Conservation (phyloP, 2,113 vertebrate genomes). For the Rhea pennata region DNA sequence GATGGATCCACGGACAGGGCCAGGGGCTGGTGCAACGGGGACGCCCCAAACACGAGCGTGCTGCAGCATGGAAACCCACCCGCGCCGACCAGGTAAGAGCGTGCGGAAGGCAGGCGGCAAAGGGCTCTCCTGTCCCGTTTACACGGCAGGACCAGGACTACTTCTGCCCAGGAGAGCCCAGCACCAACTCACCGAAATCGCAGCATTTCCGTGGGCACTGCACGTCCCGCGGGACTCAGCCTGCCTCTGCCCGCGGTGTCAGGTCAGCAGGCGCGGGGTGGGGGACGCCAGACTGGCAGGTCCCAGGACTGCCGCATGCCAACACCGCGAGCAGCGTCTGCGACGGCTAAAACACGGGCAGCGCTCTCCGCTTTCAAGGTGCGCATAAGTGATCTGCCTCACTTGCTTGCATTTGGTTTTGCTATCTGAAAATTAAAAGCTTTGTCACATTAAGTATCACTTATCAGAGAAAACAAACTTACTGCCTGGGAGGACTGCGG, state of each 20-base stretch:
- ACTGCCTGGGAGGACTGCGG: not conserved
- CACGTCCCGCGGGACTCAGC: not conserved
- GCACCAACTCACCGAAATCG: not conserved
- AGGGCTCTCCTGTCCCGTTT: not conserved
- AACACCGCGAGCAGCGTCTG: fast-evolving
- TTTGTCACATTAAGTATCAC: not conserved
- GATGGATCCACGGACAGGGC: not conserved
- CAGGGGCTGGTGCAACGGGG: fast-evolving
- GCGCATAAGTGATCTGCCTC: fast-evolving
- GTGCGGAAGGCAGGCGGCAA: not conserved
- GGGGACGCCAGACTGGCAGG: not conserved
- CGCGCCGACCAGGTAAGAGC: not conserved
- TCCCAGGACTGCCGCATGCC: not conserved
- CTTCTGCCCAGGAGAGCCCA: not conserved
- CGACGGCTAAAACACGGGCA: not conserved
- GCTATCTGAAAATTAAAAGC: not conserved
- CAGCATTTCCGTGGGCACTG: not conserved
- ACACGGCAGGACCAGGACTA: not conserved
- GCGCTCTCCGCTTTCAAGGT: not conserved
- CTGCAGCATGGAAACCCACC: not conserved
- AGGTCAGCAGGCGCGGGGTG: fast-evolving
- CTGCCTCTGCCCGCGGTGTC: not conserved
- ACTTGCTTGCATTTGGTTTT: not conserved
- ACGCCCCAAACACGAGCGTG: fast-evolving
- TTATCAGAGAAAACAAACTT: not conserved